Base-by-base conservation (phyloP, 2,888 invertebrate genomes). In the Tipula lateralis region DNA sequence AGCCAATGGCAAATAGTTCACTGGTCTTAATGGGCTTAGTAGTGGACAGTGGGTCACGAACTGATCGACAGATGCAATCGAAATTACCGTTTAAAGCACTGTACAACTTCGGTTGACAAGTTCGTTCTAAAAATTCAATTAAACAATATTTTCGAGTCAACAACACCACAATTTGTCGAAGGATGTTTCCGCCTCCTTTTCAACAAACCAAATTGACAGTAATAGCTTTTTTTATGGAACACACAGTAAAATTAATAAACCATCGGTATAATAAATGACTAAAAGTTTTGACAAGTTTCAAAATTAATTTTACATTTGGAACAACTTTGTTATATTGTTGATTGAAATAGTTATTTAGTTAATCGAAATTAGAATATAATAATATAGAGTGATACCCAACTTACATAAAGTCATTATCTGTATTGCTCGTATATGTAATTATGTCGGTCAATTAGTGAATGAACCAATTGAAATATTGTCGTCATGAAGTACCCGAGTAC, bases 271-370 rank as follows among this genome's bases (percentile, higher is more conserved):
- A 66, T 66, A 66, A 66, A 66, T 24, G 66, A 66, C 66, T 24
- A 66, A 24, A 66, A 66, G 66, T 66, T 66, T 66, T 66, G 66
- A 66, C 66, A 66, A 66, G 24, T 66, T 66, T 66, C 13, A 7
- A 66, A 66, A 66, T 66, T 66, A 66, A 66, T 66, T 66, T 66
- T 66, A 66, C 66, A 66, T 66, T 66, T 50, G 19, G 50, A 19
- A 19, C 9, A 66, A n/a, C n/a, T n/a, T n/a, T n/a, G n/a, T n/a
- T n/a, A n/a, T n/a, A n/a, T n/a, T n/a, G n/a, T n/a, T n/a, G n/a
- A n/a, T 44, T 7, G 9, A 7, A 66, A 66, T 24, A 44, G 44
- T 44, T n/a, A 66, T 66, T 66, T 66, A 66, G 9, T 66, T 2
- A 66, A 66, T 12, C 24, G 24, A 24, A 66, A 66, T 66, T 24